Base-by-base conservation (phyloP, 2,113 vertebrate species). In the Zeus faber region DNA sequence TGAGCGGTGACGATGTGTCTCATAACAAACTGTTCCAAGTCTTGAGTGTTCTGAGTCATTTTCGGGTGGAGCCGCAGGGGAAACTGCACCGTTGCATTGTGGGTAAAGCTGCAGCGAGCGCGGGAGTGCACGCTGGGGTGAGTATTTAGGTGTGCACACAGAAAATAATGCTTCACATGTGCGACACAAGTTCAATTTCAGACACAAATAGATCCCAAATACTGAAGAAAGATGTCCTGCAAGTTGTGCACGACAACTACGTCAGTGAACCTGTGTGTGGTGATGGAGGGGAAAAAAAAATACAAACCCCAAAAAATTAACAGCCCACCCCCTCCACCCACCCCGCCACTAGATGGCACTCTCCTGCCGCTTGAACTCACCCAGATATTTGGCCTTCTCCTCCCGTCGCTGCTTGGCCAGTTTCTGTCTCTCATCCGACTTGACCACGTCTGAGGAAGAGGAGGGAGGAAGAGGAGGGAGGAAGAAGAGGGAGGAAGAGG, bases 331-430 rank as follows among this genome's bases (percentile, higher is more conserved):
- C 11, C 5, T 37, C 33, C 33, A 37, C 11, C 3, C 13, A 5
- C 13, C 33, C 13, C 33, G 9, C 33, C 33, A 37, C 13, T 3
- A 37, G 33, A n/a, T 9, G 33, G 33, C 13, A n/a, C 33, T 23
- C 21, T 26, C 31, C n/a, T 6, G 33, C 33, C 10, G 8, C 10
- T 45, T 10, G 33, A 2, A 65, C 94, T 93, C 74, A 99, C 96
- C 96, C 31, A 99, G 87, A 85, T 94, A 94, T 82, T 94, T 97
- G 75, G 95, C 95, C 47, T 94, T 88, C 37, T 99, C 94, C 70
- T 96, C 94, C 5, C 97, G 85, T 8, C 96, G 88, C 68, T 97
- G 93, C 77, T 94, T 95, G 0, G 95, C 97, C 62, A 92, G 89
- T 65, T 92, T 95, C 84, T 95, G 94, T 62, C 95, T 90, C 2